A percentile compares a stretch with the other conserved stretches of the same genome.
Conservation (phyloP, 2,797 vertebrate species). For the Agapornis canus region DNA sequence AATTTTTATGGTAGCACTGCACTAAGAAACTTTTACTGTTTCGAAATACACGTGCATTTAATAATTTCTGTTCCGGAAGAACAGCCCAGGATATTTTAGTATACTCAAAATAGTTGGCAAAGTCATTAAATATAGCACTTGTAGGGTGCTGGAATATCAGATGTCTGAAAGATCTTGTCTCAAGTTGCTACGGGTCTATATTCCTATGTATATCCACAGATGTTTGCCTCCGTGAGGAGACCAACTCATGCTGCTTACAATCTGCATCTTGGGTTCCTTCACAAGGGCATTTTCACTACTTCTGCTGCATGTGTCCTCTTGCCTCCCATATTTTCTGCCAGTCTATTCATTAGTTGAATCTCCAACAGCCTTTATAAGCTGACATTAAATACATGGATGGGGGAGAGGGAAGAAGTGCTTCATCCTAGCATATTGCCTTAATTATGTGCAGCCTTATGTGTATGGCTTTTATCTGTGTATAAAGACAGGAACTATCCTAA, state of each 20-base stretch:
- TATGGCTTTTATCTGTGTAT: not conserved
- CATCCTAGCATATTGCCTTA: not conserved
- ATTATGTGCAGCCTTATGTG: not conserved
- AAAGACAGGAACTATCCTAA: not conserved
- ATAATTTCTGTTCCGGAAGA: not conserved
- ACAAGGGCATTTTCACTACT: not conserved
- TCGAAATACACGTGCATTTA: not conserved
- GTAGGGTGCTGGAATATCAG: not conserved
- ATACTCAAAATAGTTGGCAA: not conserved
- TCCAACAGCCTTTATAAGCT: not conserved
- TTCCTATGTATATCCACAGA: not conserved
- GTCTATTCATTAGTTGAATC: not conserved
- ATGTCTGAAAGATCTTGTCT: not conserved
- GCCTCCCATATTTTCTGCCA: not conserved
- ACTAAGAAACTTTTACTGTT: not conserved
- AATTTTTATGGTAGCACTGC: not conserved
- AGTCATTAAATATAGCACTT: not conserved
- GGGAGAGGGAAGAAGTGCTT: not conserved
- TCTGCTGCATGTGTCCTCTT: not conserved
- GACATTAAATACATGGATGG: not conserved
- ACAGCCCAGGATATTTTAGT: not conserved
- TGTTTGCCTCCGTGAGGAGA: not conserved
- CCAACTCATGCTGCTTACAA: not conserved
- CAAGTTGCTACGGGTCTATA: not conserved
- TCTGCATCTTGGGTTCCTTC: not conserved